Base-by-base conservation (phyloP, 2,797 vertebrate species). In the Ara ararauna region DNA sequence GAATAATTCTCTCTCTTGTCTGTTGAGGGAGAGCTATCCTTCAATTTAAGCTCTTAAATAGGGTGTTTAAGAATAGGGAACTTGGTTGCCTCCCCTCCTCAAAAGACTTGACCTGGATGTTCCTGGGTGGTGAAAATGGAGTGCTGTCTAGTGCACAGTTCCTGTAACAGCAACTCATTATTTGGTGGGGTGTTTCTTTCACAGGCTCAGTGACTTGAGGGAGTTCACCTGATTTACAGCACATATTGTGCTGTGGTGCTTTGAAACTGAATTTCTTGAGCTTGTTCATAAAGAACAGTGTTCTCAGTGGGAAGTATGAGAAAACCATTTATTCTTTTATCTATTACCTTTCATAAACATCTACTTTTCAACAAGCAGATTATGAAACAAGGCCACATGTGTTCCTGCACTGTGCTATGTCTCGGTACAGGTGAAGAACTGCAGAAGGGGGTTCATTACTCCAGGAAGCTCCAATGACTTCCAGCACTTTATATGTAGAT, bases 41-140 rank as follows among this genome's bases (percentile, higher is more conserved):
- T 61, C 51, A 27, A 50, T 29, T 65, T 34, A 68, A 72, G 21
- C 9, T 81, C 5, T 42, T 84, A 72, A 90, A 87, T 0, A 36
- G 38, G 13, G 9, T 26, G 6, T 44, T 94, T 91, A 87, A 90
- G 76, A 89, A 29, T 20, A 73, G 53, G 19, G 42, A 92, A 27
- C 19, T 22, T 66, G 34, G 72, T 45, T 79, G 29, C n/a, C 15
- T 85, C 24, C 19, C 10, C 77, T 73, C 40, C 47, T 89, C 87
- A 85, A 85, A 80, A 84, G 30, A 45, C 74, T 94, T 94, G 83
- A 86, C 66, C 83, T 86, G 76, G 38, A 47, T 78, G 50, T 21
- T 91, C 65, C 72, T 61, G 64, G 36, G 14, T 58, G 48, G 34
- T 67, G 45, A 85, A 82, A 82, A 71, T 8, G 4, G 36, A 73